Evolutionary conservation across 1,140 invertebrate genomes (phyloP).

Genomic region (Eueides isabella): DNA sequence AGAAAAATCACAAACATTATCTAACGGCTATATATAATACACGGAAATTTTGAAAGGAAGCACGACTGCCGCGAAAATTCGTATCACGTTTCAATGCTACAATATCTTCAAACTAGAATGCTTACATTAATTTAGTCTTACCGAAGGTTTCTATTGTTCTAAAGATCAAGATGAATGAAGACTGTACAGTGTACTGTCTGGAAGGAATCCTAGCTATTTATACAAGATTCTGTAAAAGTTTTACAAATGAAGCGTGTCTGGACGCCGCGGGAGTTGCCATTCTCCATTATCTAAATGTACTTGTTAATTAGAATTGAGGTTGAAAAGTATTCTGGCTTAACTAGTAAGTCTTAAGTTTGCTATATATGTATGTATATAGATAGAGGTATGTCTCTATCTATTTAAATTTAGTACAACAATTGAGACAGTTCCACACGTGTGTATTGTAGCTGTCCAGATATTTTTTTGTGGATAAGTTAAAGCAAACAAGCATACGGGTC

Average conservation of each 20-base stretch:
- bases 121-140: slow-evolving; percentile 16
- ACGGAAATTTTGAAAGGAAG: slow-evolving; percentile 16
- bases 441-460: no score
- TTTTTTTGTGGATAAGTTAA: no score
- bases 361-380: neutral
- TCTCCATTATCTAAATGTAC: slow-evolving; percentile 23
- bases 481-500: no score
- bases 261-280: slow-evolving; percentile 34
- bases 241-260: slow-evolving; percentile 51
- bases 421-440: no score
- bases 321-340: neutral
- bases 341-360: neutral
- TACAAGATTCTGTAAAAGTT: slow-evolving; percentile 43
- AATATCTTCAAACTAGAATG: slow-evolving; percentile 9
- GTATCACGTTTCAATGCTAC: slow-evolving; percentile 19
- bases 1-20: neutral
- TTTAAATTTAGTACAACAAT: no score
- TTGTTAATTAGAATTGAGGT: slow-evolving; percentile 23
- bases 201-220: slow-evolving; percentile 43
- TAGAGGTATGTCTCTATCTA: no score
- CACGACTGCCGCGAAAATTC: slow-evolving; percentile 2
- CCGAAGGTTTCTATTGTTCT: slow-evolving; percentile 22
- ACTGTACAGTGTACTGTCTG: slow-evolving; percentile 46
- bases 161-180: slow-evolving; percentile 31
- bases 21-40: neutral